These are phyloP conservation scores for Acanthaster planci DNA, from an alignment of 35 echinoderm and acorn worm species.

Conservation along the genomic window DNA sequence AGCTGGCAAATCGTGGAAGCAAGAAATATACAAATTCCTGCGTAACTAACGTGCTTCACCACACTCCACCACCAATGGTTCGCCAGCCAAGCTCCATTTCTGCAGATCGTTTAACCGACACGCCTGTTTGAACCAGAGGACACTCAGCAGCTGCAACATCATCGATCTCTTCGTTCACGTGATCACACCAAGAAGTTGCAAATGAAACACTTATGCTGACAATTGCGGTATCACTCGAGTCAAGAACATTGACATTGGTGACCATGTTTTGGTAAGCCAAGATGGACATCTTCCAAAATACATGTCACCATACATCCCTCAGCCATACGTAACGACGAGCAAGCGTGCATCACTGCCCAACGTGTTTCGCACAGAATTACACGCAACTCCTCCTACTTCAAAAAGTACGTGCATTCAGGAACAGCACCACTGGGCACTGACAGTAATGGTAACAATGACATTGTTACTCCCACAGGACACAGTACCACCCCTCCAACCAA, in stretches of 20 bases:
- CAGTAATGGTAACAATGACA: too few species aligned
- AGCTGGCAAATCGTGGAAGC: slow-evolving; percentile 56
- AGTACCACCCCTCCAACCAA: too few species aligned
- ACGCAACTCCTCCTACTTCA: too few species aligned
- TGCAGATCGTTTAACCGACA: slow-evolving; percentile 38
- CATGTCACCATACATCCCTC: slow-evolving; percentile 57
- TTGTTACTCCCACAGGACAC: too few species aligned
- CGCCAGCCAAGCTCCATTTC: slow-evolving; percentile 68
- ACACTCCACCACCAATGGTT: slow-evolving; percentile 49
- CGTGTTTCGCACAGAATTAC: too few species aligned
- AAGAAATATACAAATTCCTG: slow-evolving; percentile 62
- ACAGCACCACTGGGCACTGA: too few species aligned
- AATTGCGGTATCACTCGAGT: slow-evolving; percentile 27
- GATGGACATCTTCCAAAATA: slow-evolving; percentile 36
- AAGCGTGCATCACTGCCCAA: too few species aligned
- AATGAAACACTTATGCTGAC: slow-evolving; percentile 73
- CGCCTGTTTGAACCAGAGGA: slow-evolving; percentile 32
- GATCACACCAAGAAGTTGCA: slow-evolving; percentile 75
- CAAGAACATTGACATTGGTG: slow-evolving; percentile 38
- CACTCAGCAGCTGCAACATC: background rate
- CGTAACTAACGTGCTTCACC: slow-evolving; percentile 73
- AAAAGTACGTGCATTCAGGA: too few species aligned
- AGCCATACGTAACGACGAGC: too few species aligned
- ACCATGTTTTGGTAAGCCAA: slow-evolving; percentile 59
- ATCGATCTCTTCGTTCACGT: slow-evolving; percentile 20